Evolutionary conservation across 2,113 vertebrate species (phyloP), one percentile per base, ranked within the genome.

Genomic region (Gymnogyps californianus): DNA sequence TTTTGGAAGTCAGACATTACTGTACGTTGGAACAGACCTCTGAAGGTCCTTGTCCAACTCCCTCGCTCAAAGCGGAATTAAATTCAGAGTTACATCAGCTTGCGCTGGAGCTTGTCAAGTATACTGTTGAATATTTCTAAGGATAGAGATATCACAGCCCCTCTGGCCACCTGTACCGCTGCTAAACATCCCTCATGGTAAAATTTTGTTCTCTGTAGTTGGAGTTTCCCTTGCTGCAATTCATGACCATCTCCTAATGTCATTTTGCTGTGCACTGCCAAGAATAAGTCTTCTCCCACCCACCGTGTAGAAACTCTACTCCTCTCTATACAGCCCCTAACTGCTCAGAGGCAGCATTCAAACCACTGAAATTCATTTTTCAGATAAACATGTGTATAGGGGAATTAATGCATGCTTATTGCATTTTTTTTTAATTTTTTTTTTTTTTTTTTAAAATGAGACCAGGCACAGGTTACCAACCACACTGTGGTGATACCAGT

Each of bases 231-330:
- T 44, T 46, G 13, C 29, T 83, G 13, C 51, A 62, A 38, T 19
- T 34, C 55, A 46, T 3, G 8, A 26, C 24, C 12, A 19, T 47
- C 22, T 74, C 44, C 21, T n/a, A 34, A 31, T 4, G 2, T 13
- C 16, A 2, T 31, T 54, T 24, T 3, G 3, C 42, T 26, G 11
- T 9, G 11, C n/a, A 32, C 19, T 21, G 12, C 32, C 46, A 49
- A 61, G 47, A 51, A 38, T 10, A 17, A 59, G 25, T 44, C 42
- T 31, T 47, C 24, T 64, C 58, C 25, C n/a, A 64, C 4, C 8
- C 6, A 55, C 8, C 25, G 15, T 1, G 1, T 21, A 46, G 44
- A 64, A 55, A 29, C 1, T 1, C 6, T 10, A 3, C 7, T 80
- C 18, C 6, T 46, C 47, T 36, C 20, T 8, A 8, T 22, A 7